A percentile compares a stretch with the other conserved stretches of the same genome.
Conservation (phyloP, 2,113 vertebrate genomes). For the Rhinogobius similis region DNA sequence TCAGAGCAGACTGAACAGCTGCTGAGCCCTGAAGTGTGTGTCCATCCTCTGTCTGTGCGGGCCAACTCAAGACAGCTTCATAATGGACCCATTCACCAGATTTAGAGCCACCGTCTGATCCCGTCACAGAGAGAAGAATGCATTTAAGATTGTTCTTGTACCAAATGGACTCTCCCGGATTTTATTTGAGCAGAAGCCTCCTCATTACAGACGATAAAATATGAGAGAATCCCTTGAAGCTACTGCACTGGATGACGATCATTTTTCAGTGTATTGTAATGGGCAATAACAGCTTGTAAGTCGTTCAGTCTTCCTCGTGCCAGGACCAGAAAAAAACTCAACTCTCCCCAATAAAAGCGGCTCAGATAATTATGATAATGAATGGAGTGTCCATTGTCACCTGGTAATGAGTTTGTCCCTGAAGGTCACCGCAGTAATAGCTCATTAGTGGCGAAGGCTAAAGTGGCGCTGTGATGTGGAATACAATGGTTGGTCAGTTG, state of each 20-base stretch:
- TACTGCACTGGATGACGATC: slow-evolving; percentile 8
- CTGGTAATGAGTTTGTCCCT: slow-evolving; percentile 67
- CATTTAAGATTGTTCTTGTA: slow-evolving; percentile 9
- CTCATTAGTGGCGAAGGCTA: slow-evolving; percentile 59
- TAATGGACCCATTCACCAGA: slow-evolving; percentile 29
- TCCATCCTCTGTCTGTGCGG: slow-evolving; percentile 39
- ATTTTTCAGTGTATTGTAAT: slow-evolving; percentile 38
- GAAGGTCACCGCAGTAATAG: slow-evolving; percentile 63
- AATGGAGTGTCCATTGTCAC: slow-evolving; percentile 64
- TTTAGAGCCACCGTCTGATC: slow-evolving; percentile 13
- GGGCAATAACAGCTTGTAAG: slow-evolving; percentile 32
- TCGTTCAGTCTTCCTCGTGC: slow-evolving; percentile 31
- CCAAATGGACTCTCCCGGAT: slow-evolving; percentile 31
- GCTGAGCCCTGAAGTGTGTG: slow-evolving; percentile 41
- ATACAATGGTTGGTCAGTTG: slow-evolving; percentile 41
- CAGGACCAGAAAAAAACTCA: slow-evolving; percentile 35
- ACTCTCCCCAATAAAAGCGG: slow-evolving; percentile 49
- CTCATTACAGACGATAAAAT: slow-evolving; percentile 27
- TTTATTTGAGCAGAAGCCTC: slow-evolving; percentile 21
- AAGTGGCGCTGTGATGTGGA: slow-evolving; percentile 35
- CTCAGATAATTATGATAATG: slow-evolving; percentile 69
- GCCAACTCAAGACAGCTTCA: slow-evolving; percentile 17
- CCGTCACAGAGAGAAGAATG: not conserved
- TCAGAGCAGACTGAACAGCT: slow-evolving; percentile 56
- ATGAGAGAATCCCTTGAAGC: slow-evolving; percentile 19